phyloP scores from a whole-genome alignment of 2,113 vertebrate genomes.

The Regulus satrapa region DNA sequence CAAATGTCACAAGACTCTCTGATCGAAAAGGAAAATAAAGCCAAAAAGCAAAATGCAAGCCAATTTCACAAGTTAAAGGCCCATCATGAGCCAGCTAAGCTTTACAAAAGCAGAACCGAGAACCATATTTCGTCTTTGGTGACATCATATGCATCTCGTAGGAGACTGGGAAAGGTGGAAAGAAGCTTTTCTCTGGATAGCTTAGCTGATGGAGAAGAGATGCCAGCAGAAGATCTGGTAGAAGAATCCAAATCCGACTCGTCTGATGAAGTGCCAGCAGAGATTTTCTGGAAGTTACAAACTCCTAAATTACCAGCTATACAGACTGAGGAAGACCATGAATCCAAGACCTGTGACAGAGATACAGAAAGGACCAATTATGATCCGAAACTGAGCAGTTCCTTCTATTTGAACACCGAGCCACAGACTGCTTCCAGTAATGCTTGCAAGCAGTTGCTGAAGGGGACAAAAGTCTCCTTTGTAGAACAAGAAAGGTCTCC shows the following conservation, averaged over 20 bases:
- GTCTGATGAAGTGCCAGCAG: constrained; percentile 77
- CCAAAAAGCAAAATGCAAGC: constrained; percentile 19
- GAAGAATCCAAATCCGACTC: constrained; percentile 56
- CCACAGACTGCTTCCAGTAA: constrained; percentile 47
- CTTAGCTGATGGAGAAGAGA: constrained; percentile 64
- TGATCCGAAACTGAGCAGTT: constrained; percentile 36
- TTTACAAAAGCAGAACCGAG: background rate
- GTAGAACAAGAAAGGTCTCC: background rate
- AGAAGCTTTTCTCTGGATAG: constrained; percentile 69
- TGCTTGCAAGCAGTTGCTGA: background rate
- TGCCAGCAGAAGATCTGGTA: constrained; percentile 9
- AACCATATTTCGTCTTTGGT: constrained; percentile 7
- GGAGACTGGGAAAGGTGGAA: background rate
- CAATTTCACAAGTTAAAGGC: constrained; percentile 6
- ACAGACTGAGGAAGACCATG: background rate
- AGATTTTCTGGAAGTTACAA: constrained; percentile 77
- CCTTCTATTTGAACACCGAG: constrained; percentile 65
- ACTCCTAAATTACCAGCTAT: background rate
- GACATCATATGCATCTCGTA: background rate
- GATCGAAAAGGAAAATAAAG: constrained; percentile 54
- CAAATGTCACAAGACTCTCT: constrained; percentile 91
- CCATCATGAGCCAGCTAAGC: background rate
- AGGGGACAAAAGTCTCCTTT: background rate
- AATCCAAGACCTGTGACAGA: background rate
- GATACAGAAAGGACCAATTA: background rate